Base-by-base conservation (phyloP, 2,888 invertebrate species). In the Bruchidius siliquastri region DNA sequence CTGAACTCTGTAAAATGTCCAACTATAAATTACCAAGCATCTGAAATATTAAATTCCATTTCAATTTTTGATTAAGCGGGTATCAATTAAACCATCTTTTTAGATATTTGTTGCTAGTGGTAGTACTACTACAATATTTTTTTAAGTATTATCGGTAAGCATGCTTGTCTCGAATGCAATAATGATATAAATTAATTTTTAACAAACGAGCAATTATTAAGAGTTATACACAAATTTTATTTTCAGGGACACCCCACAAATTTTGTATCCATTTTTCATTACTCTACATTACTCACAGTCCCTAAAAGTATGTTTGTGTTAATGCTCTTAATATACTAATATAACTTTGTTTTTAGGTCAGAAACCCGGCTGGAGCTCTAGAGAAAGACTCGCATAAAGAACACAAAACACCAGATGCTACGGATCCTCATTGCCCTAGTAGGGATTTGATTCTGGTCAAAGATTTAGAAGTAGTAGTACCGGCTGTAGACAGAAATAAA, bases 151-250 rank as follows among this genome's bases (percentile, higher is more conserved):
- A 49, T 49, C 49, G 49, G 49, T 49, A 49, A 49, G 49, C 49
- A 49, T 49, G 49, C 6, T 49, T 49, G 6, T 49, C 0, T 49
- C 49, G 49, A 49, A 49, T 13, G 10, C 49, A 49, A 49, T 49
- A 13, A 18, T 4, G 18, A 49, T 18, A 49, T 49, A 49, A 49
- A 49, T 49, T 49, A 49, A 49, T 1, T 49, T 49, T 49, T 49
- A 4, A 49, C 49, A 49, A 20, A 68, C 73, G 74, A 75, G 10
- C 75, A 78, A 78, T 74, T 74, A 79, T 81, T 80, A 80, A 81
- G 81, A 81, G 81, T 80, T 79, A 77, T 76, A 77, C 81, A 81
- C 81, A 81, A 80, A 22, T 80, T 81, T 79, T 80, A 80, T 76
- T 76, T 73, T 76, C 76, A 77, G 78, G 77, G 76, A 74, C 74